Percentiles rank a stretch among this genome's conserved stretches.
These are phyloP conservation scores for Pediacus dermestoides DNA, from an alignment of 2,888 invertebrate species.

Conservation along the genomic window DNA sequence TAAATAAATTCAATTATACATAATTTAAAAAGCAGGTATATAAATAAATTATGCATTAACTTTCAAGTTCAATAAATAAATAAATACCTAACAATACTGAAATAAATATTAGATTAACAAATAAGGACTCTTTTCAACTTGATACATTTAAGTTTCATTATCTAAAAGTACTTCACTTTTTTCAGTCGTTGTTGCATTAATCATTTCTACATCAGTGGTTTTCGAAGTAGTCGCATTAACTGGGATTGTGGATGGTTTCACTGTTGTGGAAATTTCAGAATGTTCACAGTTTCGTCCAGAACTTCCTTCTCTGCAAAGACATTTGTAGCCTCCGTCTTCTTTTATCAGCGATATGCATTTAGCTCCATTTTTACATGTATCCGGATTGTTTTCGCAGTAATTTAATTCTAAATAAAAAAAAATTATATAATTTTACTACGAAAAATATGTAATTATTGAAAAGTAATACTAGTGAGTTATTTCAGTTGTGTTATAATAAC, in stretches of 20 bases:
- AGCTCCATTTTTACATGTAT: slow-evolving; percentile 74
- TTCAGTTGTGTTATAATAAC: no score
- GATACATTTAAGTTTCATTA: slow-evolving; percentile 1
- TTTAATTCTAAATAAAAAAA: slow-evolving; percentile 62
- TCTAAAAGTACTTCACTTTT: background rate
- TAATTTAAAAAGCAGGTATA: background rate
- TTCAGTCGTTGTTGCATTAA: slow-evolving; percentile 7
- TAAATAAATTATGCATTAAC: background rate
- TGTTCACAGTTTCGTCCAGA: slow-evolving; percentile 75
- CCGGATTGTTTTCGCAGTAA: slow-evolving; percentile 75
- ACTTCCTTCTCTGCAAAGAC: slow-evolving; percentile 71
- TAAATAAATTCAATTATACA: background rate
- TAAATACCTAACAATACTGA: background rate
- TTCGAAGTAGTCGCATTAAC: background rate
- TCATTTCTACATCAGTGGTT: background rate
- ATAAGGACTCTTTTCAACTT: background rate
- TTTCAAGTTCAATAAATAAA: background rate
- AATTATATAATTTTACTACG: no score
- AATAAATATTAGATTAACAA: background rate
- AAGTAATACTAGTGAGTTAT: no score
- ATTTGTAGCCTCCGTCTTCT: slow-evolving; percentile 73
- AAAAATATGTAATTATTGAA: no score
- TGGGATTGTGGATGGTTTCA: background rate
- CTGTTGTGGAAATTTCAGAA: slow-evolving; percentile 37
- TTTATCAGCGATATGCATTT: slow-evolving; percentile 75